phyloP scores from a whole-genome alignment of 2,888 invertebrate species.

The Calephelis perditalis region DNA sequence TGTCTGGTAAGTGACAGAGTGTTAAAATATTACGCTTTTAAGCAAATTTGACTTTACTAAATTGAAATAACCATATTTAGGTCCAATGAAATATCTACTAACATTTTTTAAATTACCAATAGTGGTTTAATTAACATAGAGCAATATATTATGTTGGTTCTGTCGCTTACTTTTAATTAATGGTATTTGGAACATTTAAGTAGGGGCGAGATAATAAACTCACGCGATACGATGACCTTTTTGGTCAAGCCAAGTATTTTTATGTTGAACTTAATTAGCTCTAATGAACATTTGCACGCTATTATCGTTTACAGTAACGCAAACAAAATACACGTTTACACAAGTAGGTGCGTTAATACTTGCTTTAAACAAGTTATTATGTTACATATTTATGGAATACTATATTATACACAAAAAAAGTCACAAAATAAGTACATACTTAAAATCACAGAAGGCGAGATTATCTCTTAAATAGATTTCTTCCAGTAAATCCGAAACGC shows the following conservation, averaged over 20 bases:
- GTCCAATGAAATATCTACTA: background rate
- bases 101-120: constrained; percentile 2
- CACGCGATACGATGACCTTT: constrained; percentile 54
- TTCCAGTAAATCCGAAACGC: too few relatives aligned
- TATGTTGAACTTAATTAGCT: constrained; percentile 40
- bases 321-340: too few relatives aligned
- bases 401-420: too few relatives aligned
- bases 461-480: too few relatives aligned
- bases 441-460: too few relatives aligned
- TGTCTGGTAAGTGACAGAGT: too few relatives aligned
- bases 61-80: background rate
- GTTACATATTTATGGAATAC: too few relatives aligned
- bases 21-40: too few relatives aligned
- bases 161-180: constrained; percentile 52
- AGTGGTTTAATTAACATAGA: constrained; percentile 1
- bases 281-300: constrained; percentile 53
- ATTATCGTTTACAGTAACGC: constrained; percentile 26
- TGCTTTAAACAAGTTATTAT: too few relatives aligned
- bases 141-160: constrained; percentile 4
- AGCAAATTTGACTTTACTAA: too few relatives aligned
- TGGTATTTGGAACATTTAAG: constrained; percentile 41
- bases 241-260: constrained; percentile 40
- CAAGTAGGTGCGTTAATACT: too few relatives aligned
- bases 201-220: constrained; percentile 47
- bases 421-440: too few relatives aligned